Percentiles rank a stretch among this genome's conserved stretches.
Evolutionary conservation across 1,140 invertebrate genomes (phyloP).

Genomic region (Meloidogyne floridensis): DNA sequence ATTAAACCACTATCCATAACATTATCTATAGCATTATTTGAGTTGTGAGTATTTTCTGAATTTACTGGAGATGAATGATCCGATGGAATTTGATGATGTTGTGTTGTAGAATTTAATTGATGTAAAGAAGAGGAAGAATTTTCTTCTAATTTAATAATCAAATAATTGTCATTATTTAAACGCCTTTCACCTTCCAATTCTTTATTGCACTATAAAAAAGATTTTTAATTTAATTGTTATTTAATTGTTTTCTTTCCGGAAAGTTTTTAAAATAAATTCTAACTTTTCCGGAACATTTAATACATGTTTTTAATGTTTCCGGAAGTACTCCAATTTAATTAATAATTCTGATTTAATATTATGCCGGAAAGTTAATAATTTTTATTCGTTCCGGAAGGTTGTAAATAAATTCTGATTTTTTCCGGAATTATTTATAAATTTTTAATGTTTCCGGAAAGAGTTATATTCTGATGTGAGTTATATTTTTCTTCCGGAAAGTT

Average conservation of each 20-base stretch:
- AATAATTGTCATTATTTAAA: slow-evolving; percentile 46
- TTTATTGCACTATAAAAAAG: slow-evolving; percentile 35
- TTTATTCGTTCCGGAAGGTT: no score
- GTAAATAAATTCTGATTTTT: not conserved
- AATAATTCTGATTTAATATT: no score
- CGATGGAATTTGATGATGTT: not conserved
- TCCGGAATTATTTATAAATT: no score
- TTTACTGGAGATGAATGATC: not conserved
- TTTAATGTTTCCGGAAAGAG: not conserved
- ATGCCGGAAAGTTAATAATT: no score
- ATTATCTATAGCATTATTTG: not conserved
- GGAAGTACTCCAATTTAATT: no score
- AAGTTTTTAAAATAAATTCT: not conserved
- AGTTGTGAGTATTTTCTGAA: not conserved
- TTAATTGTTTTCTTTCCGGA: not conserved
- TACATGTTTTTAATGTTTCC: no score
- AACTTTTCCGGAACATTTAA: no score
- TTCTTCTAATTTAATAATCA: slow-evolving; percentile 49
- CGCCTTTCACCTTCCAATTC: slow-evolving; percentile 45
- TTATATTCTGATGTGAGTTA: no score
- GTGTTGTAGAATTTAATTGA: not conserved
- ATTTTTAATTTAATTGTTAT: not conserved
- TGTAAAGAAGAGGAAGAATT: not conserved
- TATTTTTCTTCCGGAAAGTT: no score
- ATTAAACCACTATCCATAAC: not conserved